phyloP scores from a whole-genome alignment of 2,888 invertebrate genomes.

The Plemyria rubiginata region DNA sequence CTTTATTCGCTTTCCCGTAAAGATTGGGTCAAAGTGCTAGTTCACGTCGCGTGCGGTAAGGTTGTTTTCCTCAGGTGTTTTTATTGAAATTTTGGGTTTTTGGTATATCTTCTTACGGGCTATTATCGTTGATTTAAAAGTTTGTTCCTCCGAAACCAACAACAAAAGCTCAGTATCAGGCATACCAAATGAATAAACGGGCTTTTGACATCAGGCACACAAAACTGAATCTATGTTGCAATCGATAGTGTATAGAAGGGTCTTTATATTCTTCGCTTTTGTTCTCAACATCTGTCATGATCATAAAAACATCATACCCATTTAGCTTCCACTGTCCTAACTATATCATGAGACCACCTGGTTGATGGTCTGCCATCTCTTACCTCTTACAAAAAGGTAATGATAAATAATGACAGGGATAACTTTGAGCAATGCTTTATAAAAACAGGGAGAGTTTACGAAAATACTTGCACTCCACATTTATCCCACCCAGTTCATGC shows the following conservation, averaged over 20 bases:
- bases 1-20: constrained; percentile 5
- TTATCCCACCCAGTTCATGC: background rate
- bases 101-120: constrained; percentile 24
- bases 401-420: too few relatives aligned
- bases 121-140: constrained; percentile 30
- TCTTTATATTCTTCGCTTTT: background rate
- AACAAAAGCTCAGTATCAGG: too few relatives aligned
- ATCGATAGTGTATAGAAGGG: background rate
- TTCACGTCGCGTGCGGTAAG: constrained; percentile 33
- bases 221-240: background rate
- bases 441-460: too few relatives aligned
- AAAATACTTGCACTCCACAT: background rate
- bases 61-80: constrained; percentile 25
- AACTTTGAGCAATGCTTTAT: too few relatives aligned
- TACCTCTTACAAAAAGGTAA: background rate
- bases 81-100: constrained; percentile 31
- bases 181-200: too few relatives aligned
- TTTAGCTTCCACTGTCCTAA: too few relatives aligned
- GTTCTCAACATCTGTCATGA: background rate
- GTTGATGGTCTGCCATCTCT: too few relatives aligned
- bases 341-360: too few relatives aligned
- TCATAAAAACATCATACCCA: too few relatives aligned
- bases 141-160: constrained; percentile 5
- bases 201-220: too few relatives aligned
- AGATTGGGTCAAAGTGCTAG: constrained; percentile 33